These are phyloP conservation scores for Danio tinwini DNA, from an alignment of 2,797 vertebrate genomes.

Conservation along the genomic window DNA sequence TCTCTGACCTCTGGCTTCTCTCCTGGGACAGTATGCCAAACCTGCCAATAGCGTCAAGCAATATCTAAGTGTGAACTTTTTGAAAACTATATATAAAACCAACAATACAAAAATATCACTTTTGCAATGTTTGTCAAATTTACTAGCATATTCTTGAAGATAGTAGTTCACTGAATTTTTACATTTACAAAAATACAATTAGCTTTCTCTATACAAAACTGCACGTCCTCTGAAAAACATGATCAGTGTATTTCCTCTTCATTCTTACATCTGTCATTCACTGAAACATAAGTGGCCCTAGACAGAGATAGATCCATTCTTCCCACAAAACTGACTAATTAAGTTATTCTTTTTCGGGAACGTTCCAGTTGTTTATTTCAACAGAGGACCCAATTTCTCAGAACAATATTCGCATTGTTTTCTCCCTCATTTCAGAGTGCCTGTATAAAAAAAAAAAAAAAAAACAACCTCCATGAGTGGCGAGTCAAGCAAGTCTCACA, in stretches of 20 bases:
- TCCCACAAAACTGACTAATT: constrained; percentile 32
- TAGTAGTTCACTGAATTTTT: too few relatives aligned
- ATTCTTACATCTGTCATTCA: constrained; percentile 46
- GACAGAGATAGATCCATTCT: constrained; percentile 21
- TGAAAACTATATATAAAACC: too few relatives aligned
- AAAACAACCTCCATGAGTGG: constrained; percentile 54
- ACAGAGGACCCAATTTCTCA: constrained; percentile 25
- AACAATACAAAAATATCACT: too few relatives aligned
- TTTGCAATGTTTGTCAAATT: too few relatives aligned
- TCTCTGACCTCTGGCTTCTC: too few relatives aligned
- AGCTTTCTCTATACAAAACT: not conserved
- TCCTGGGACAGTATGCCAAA: too few relatives aligned
- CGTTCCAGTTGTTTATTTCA: constrained; percentile 16
- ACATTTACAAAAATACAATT: too few relatives aligned
- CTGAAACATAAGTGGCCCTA: constrained; percentile 38
- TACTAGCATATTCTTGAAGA: too few relatives aligned
- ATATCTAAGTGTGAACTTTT: too few relatives aligned
- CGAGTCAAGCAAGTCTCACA: constrained; percentile 60
- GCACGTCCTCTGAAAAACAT: constrained; percentile 8
- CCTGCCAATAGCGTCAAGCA: too few relatives aligned
- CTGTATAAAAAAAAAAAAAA: constrained; percentile 58
- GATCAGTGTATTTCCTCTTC: constrained; percentile 39
- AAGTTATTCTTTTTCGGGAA: constrained; percentile 36
- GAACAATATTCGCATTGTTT: constrained; percentile 52
- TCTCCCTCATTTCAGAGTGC: constrained; percentile 44